Percentiles rank a stretch among this genome's conserved stretches.
phyloP scores from a whole-genome alignment of 2,797 vertebrate genomes.

The Aplochiton taeniatus region DNA sequence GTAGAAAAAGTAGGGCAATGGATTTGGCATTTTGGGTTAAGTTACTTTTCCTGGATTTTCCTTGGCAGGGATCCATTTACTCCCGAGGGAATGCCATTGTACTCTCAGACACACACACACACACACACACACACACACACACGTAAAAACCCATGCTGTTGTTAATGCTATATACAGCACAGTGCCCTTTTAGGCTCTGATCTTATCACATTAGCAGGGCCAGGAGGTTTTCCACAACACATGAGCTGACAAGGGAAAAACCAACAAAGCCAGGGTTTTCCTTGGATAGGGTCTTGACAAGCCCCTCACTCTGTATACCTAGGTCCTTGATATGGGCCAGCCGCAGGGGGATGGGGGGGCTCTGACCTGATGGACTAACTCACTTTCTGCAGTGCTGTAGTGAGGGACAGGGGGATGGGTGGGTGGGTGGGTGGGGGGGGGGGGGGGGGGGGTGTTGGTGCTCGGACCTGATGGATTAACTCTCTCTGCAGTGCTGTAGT shows the following conservation, averaged over 20 bases:
- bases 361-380: constrained; percentile 43
- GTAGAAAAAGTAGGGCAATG: constrained; percentile 28
- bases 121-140: constrained; percentile 26
- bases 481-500: too few species aligned
- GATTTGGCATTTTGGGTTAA: constrained; percentile 50
- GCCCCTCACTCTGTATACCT: constrained; percentile 7
- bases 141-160: constrained; percentile 29
- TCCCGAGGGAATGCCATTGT: constrained; percentile 56
- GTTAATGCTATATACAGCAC: constrained; percentile 56
- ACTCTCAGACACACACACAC: constrained; percentile 16
- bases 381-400: constrained; percentile 49
- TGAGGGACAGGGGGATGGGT: too few species aligned
- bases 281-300: constrained; percentile 15
- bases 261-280: constrained; percentile 24
- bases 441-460: too few species aligned
- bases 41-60: constrained; percentile 62
- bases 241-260: constrained; percentile 40
- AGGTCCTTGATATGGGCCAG: constrained; percentile 18
- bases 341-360: too few species aligned
- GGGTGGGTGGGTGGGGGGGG: too few species aligned
- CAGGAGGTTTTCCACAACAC: constrained; percentile 43
- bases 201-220: constrained; percentile 56
- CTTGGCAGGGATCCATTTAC: constrained; percentile 56
- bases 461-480: too few species aligned
- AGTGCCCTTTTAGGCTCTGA: constrained; percentile 51